These are phyloP conservation scores for Tolmerus cingulatus DNA, from an alignment of 2,888 invertebrate species.

Conservation along the genomic window DNA sequence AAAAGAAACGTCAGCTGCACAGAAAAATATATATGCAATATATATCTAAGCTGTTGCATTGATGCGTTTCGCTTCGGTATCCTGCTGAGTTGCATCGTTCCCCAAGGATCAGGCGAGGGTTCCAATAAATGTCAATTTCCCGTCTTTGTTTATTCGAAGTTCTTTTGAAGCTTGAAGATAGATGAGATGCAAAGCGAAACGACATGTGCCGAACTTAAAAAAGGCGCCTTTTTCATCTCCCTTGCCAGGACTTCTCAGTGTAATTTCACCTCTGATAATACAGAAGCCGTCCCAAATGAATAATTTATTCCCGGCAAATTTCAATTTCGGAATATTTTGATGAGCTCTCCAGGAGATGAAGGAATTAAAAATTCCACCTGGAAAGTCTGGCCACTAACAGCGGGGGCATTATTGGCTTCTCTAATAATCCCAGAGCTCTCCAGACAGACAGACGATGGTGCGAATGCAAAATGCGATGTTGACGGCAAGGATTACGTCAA, in stretches of 20 bases:
- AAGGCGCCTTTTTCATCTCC: neutral
- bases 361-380: constrained; percentile 6
- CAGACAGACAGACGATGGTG: neutral
- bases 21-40: neutral
- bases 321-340: constrained; percentile 15
- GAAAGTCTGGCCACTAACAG: neutral
- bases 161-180: neutral
- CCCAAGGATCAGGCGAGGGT: neutral
- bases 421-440: neutral
- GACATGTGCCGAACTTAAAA: neutral
- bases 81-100: neutral
- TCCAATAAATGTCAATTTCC: constrained; percentile 31
- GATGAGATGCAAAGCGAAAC: neutral
- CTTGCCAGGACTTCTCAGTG: neutral
- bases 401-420: neutral
- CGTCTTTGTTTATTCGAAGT: constrained; percentile 18
- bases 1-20: neutral
- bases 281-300: neutral
- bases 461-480: neutral
- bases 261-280: neutral
- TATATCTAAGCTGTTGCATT: neutral
- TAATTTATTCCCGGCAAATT: constrained; percentile 1
- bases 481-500: neutral
- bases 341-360: neutral
- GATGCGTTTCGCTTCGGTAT: neutral